Conservation (phyloP, 2,797 vertebrate genomes). For the Threskiornis aethiopicus region DNA sequence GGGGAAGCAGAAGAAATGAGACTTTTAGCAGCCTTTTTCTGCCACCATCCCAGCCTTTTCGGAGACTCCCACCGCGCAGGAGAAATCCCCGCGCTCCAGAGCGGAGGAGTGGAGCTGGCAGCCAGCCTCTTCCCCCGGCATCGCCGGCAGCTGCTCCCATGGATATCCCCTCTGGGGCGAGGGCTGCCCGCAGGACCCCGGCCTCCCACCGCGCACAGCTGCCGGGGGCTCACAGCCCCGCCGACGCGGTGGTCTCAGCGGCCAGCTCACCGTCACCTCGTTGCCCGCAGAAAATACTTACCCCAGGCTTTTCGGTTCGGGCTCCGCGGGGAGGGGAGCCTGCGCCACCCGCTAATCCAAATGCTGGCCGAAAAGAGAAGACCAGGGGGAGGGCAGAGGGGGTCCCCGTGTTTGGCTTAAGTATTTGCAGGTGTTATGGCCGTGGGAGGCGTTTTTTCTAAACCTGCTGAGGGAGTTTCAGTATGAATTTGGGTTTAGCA, state of each 20-base stretch:
- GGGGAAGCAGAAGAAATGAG: background rate
- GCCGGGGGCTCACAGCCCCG: background rate
- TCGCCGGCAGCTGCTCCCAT: background rate
- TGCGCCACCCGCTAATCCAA: background rate
- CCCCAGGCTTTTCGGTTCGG: fast-evolving
- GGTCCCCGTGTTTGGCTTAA: background rate
- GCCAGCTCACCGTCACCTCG: background rate
- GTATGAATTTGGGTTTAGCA: background rate
- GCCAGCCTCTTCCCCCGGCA: background rate
- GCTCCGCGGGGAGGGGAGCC: background rate
- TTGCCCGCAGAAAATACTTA: background rate
- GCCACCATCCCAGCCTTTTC: background rate
- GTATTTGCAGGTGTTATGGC: background rate
- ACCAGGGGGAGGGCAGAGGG: fast-evolving
- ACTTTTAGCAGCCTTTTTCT: background rate
- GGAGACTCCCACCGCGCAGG: background rate
- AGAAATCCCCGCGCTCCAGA: background rate
- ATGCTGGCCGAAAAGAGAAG: background rate
- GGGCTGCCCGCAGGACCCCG: background rate
- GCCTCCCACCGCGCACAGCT: background rate
- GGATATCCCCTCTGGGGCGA: background rate
- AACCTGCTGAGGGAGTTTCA: background rate
- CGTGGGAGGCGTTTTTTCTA: background rate
- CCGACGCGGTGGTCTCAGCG: background rate
- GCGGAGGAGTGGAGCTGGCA: background rate